These are phyloP conservation scores for Euwallacea similis DNA, from an alignment of 1,140 invertebrate genomes.

Conservation along the genomic window DNA sequence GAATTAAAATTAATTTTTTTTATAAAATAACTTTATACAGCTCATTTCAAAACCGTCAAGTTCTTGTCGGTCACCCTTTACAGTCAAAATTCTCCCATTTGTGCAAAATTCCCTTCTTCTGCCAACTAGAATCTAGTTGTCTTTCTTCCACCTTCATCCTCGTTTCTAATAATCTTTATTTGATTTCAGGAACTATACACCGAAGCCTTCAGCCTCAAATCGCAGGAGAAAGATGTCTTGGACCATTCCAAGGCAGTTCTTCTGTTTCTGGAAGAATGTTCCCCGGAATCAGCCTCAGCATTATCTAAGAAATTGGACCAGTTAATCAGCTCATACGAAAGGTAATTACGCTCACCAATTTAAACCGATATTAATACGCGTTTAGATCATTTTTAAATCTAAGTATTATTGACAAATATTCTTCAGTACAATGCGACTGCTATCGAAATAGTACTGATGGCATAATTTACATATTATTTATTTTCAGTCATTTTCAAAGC, in stretches of 20 bases:
- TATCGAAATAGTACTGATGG: conserved; percentile 3
- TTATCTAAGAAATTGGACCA: conserved; percentile 61
- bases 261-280: conserved; percentile 60
- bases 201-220: conserved; percentile 61
- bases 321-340: conserved; percentile 58
- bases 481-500: conserved; percentile 4
- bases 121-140: neutral
- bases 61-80: no score
- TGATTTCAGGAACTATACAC: conserved; percentile 61
- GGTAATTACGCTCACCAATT: conserved; percentile 52
- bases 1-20: no score
- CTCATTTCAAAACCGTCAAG: no score
- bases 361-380: no score
- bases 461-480: neutral
- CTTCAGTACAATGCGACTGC: neutral
- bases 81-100: no score
- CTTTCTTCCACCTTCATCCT: neutral
- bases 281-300: conserved; percentile 58
- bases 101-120: neutral
- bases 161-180: neutral
- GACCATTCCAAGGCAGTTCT: conserved; percentile 60
- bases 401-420: no score
- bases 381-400: no score
- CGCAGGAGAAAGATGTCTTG: conserved; percentile 60
- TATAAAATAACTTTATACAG: no score